These are phyloP conservation scores for Chloromyia formosa DNA, from an alignment of 2,888 invertebrate genomes.

Conservation along the genomic window DNA sequence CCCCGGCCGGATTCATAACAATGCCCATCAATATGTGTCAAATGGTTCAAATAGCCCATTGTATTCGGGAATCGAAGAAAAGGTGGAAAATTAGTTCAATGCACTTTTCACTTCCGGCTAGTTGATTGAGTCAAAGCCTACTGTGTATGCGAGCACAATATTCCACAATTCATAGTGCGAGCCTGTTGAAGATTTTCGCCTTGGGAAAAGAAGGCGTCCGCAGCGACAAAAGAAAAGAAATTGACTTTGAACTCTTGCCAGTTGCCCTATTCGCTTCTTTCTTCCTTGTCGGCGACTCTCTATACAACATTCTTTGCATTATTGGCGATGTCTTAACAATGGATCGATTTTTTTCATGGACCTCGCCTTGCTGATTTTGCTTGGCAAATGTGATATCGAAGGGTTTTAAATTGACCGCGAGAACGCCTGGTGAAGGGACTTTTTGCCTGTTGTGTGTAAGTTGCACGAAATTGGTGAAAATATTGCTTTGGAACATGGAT, in stretches of 20 bases:
- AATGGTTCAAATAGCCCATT: constrained; percentile 35
- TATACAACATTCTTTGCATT: neutral
- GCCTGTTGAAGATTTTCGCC: neutral
- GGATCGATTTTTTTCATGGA: constrained; percentile 19
- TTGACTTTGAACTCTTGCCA: constrained; percentile 5
- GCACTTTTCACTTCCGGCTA: constrained; percentile 48
- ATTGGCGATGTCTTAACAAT: constrained; percentile 13
- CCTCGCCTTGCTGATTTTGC: too few species aligned
- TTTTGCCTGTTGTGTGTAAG: too few species aligned
- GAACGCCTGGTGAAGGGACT: too few species aligned
- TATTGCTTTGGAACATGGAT: too few species aligned
- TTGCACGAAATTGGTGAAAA: too few species aligned
- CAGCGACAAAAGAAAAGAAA: neutral
- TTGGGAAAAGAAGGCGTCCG: neutral
- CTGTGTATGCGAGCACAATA: neutral
- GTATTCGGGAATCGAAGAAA: constrained; percentile 27
- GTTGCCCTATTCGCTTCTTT: neutral
- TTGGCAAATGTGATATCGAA: constrained; percentile 5
- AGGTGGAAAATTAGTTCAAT: constrained; percentile 48
- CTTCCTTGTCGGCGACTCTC: constrained; percentile 6
- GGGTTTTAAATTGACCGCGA: neutral
- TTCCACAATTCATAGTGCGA: neutral
- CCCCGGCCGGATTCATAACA: constrained; percentile 27
- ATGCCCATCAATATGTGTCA: constrained; percentile 30
- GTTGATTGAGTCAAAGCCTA: constrained; percentile 28